Conservation (phyloP, 2,113 vertebrate genomes). For the Salvelinus fontinalis region DNA sequence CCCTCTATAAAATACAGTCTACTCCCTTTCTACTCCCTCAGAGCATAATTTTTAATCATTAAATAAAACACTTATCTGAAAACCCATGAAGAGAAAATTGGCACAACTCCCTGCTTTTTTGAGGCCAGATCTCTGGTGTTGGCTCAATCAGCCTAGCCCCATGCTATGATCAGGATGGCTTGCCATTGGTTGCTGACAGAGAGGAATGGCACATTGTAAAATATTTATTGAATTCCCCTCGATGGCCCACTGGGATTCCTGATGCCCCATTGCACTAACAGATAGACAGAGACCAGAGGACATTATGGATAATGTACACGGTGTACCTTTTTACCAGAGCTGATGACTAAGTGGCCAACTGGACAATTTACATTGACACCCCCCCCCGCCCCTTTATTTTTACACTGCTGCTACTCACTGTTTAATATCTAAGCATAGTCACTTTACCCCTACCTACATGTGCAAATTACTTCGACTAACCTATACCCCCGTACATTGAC, state of each 20-base stretch:
- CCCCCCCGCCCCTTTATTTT: too few relatives aligned
- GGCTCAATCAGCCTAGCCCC: neutral
- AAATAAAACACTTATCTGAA: constrained; percentile 42
- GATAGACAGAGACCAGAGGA: constrained; percentile 43
- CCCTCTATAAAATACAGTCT: constrained; percentile 19
- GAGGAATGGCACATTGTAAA: constrained; percentile 46
- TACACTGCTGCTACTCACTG: too few relatives aligned
- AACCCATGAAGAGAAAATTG: constrained; percentile 62
- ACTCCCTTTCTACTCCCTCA: constrained; percentile 11
- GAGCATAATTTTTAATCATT: constrained; percentile 53
- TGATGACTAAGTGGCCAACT: too few relatives aligned
- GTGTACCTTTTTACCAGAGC: neutral
- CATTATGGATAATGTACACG: constrained; percentile 25
- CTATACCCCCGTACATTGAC: too few relatives aligned
- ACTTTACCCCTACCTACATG: too few relatives aligned
- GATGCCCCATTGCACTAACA: constrained; percentile 44
- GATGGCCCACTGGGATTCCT: constrained; percentile 6
- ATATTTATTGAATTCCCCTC: constrained; percentile 44
- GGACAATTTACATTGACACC: too few relatives aligned
- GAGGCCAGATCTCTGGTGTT: constrained; percentile 52
- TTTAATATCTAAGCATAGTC: too few relatives aligned
- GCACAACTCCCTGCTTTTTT: constrained; percentile 55
- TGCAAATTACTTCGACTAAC: too few relatives aligned
- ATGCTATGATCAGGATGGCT: constrained; percentile 30
- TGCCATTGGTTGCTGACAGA: constrained; percentile 26